Evolutionary conservation across 1,140 invertebrate species (phyloP).

Genomic region (Hycleus phaleratus): DNA sequence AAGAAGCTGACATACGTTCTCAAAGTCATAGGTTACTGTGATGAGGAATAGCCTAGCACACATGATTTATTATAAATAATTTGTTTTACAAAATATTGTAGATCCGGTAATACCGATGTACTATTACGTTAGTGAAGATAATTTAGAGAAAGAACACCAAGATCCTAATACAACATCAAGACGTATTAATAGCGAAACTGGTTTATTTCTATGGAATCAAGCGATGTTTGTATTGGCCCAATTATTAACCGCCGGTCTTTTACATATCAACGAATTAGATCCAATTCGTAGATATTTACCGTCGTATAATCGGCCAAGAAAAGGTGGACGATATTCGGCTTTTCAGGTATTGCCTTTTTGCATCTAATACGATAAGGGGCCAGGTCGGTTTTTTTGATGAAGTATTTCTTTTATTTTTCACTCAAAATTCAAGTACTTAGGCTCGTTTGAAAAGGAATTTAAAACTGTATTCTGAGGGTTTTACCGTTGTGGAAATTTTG

Average conservation of each 20-base stretch:
- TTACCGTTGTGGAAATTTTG: too few relatives aligned
- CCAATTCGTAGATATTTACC: conserved; percentile 91
- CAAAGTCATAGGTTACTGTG: too few relatives aligned
- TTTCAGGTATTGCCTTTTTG: conserved; percentile 69
- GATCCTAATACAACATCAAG: conserved; percentile 64
- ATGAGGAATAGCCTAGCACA: too few relatives aligned
- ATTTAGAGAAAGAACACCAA: conserved; percentile 63
- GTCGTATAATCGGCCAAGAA: conserved; percentile 86
- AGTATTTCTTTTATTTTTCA: not conserved
- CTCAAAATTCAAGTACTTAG: not conserved
- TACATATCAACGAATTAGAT: conserved; percentile 94
- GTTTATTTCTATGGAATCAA: conserved; percentile 82
- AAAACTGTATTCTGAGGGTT: too few relatives aligned
- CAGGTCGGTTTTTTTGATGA: too few relatives aligned
- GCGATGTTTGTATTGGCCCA: conserved; percentile 91
- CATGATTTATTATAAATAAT: too few relatives aligned
- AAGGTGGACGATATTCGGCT: conserved; percentile 87
- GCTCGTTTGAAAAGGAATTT: too few relatives aligned
- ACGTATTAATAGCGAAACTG: conserved; percentile 52
- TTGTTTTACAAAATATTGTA: conserved; percentile 11
- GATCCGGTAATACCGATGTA: conserved; percentile 81
- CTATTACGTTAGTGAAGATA: conserved; percentile 82
- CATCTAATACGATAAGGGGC: too few relatives aligned
- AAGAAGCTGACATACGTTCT: too few relatives aligned
- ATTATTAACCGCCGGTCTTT: conserved; percentile 75